These are phyloP conservation scores for Palythoa caribaeorum DNA, from an alignment of 92 coral and sea anemone species.

Conservation along the genomic window DNA sequence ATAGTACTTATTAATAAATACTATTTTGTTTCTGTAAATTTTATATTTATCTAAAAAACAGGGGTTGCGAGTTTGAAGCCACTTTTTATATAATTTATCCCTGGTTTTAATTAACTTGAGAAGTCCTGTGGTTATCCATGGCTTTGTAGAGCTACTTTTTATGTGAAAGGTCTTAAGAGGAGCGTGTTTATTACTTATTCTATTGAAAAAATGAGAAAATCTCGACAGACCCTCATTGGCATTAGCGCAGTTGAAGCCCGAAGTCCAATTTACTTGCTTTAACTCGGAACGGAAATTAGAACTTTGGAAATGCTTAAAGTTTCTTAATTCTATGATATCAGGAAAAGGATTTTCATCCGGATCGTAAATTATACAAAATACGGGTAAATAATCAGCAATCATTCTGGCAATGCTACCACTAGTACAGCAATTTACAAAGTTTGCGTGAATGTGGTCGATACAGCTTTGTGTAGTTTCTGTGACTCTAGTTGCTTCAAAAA, in stretches of 20 bases:
- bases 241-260: slow-evolving; percentile 42
- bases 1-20: slow-evolving; percentile 36
- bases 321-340: slow-evolving; percentile 52
- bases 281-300: not conserved
- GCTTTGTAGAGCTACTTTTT: slow-evolving; percentile 53
- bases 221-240: slow-evolving; percentile 56
- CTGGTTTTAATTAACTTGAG: slow-evolving; percentile 38
- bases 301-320: slow-evolving; percentile 34
- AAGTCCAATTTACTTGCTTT: slow-evolving; percentile 7
- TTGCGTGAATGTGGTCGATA: slow-evolving; percentile 40
- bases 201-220: slow-evolving; percentile 54
- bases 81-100: slow-evolving; percentile 57
- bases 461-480: slow-evolving; percentile 53
- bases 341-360: slow-evolving; percentile 47
- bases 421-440: slow-evolving; percentile 50
- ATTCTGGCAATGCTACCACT: slow-evolving; percentile 59
- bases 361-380: slow-evolving; percentile 45
- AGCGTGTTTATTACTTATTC: slow-evolving; percentile 59
- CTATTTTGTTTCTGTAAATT: slow-evolving; percentile 45
- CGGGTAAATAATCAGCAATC: slow-evolving; percentile 58
- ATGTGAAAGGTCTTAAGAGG: slow-evolving; percentile 48
- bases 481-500: slow-evolving; percentile 49
- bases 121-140: slow-evolving; percentile 58
- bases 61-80: slow-evolving; percentile 51
- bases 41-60: slow-evolving; percentile 22